A percentile compares a stretch with the other conserved stretches of the same genome.
Conservation (phyloP, 2,113 vertebrate species). For the Hoplias malabaricus region DNA sequence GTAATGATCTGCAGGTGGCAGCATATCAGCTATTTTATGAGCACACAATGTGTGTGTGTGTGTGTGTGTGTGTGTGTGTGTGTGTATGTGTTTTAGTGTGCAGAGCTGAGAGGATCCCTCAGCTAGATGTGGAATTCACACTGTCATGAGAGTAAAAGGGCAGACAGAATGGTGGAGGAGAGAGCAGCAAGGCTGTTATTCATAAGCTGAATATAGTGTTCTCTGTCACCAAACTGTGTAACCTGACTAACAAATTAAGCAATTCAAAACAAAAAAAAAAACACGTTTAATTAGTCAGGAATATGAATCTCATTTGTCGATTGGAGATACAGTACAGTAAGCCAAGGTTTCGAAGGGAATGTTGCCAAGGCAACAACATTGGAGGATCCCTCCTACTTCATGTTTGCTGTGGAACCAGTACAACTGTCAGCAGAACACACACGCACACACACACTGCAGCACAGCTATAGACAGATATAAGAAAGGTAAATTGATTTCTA, state of each 20-base stretch:
- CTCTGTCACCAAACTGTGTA: not conserved
- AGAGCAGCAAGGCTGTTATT: not conserved
- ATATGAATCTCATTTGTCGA: slow-evolving; percentile 25
- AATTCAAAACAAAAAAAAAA: not conserved
- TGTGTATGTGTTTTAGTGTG: not conserved
- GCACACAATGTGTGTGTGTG: not conserved
- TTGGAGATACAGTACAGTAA: slow-evolving; percentile 15
- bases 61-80: not conserved
- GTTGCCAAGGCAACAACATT: slow-evolving; percentile 59
- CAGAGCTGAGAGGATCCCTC: not conserved
- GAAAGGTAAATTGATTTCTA: not conserved
- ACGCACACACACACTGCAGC: slow-evolving; percentile 10
- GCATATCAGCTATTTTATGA: not conserved
- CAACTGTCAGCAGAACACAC: slow-evolving; percentile 20
- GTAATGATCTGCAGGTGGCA: not conserved
- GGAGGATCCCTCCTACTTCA: slow-evolving; percentile 25
- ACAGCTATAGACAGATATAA: not conserved
- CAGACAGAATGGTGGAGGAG: not conserved
- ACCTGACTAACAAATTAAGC: not conserved
- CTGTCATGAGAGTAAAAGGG: not conserved
- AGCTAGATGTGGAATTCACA: slow-evolving; percentile 37
- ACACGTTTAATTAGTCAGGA: not conserved
- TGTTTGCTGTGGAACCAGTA: slow-evolving; percentile 57
- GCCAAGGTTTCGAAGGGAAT: slow-evolving; percentile 19
- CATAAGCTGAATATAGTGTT: not conserved